phyloP scores from a whole-genome alignment of 2,888 invertebrate species.

The Microchrysa polita region DNA sequence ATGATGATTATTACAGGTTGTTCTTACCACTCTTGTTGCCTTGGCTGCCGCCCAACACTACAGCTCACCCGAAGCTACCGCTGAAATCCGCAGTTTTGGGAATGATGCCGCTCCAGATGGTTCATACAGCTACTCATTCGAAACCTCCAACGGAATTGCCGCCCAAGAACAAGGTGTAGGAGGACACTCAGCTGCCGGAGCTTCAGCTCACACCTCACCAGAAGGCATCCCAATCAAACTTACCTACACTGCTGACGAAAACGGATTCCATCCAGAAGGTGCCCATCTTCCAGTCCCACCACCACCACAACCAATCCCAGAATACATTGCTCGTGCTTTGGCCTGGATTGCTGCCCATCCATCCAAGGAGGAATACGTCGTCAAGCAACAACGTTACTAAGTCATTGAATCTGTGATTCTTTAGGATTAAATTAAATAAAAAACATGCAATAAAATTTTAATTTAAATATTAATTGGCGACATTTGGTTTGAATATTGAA shows the following conservation, averaged over 20 bases:
- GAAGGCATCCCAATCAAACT: slow-evolving; percentile 65
- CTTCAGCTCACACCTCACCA: slow-evolving; percentile 67
- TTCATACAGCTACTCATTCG: slow-evolving; percentile 64
- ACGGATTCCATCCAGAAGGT: slow-evolving; percentile 68
- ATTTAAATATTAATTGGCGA: too few relatives aligned
- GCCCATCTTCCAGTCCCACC: slow-evolving; percentile 64
- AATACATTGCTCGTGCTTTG: slow-evolving; percentile 49
- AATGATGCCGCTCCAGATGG: slow-evolving; percentile 58
- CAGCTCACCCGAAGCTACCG: slow-evolving; percentile 3
- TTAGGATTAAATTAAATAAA: too few relatives aligned
- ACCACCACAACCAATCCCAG: slow-evolving; percentile 47
- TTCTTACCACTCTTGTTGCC: slow-evolving; percentile 15
- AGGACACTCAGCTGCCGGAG: slow-evolving; percentile 68
- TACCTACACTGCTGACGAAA: slow-evolving; percentile 68
- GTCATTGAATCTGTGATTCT: too few relatives aligned
- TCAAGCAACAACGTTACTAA: slow-evolving; percentile 22
- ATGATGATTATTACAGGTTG: slow-evolving; percentile 3
- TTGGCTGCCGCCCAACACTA: slow-evolving; percentile 19
- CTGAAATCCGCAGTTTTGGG: slow-evolving; percentile 22
- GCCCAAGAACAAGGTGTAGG: slow-evolving; percentile 68
- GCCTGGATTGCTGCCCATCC: slow-evolving; percentile 34
- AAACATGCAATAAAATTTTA: too few relatives aligned
- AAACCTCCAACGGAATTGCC: slow-evolving; percentile 71
- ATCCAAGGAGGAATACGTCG: neutral
- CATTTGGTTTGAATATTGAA: too few relatives aligned